Conservation (phyloP, 2,113 vertebrate genomes). For the crab-eating macaque (Macaca fascicularis) region T2T-MFA8v1.1 NC_088384.1:87822001-87822500, state of each 20-base stretch:
- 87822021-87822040: too few species aligned
- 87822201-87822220: neutral
- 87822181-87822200: neutral
- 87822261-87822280: neutral
- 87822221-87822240: neutral
- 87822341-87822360: neutral
- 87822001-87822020: too few species aligned
- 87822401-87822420: neutral
- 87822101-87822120: too few species aligned
- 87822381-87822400: neutral
- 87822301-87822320: neutral
- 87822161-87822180: neutral
- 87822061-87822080: rapidly evolving
- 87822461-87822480: neutral
- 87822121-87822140: too few species aligned
- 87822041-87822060: too few species aligned
- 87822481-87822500: neutral
- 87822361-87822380: neutral
- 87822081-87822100: too few species aligned
- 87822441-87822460: neutral
- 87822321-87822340: neutral
- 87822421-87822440: neutral
- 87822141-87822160: rapidly evolving
- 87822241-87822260: neutral
- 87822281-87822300: neutral